These are phyloP conservation scores for Coenobita brevimanus DNA, from an alignment of 1,140 invertebrate species.

Conservation along the genomic window DNA sequence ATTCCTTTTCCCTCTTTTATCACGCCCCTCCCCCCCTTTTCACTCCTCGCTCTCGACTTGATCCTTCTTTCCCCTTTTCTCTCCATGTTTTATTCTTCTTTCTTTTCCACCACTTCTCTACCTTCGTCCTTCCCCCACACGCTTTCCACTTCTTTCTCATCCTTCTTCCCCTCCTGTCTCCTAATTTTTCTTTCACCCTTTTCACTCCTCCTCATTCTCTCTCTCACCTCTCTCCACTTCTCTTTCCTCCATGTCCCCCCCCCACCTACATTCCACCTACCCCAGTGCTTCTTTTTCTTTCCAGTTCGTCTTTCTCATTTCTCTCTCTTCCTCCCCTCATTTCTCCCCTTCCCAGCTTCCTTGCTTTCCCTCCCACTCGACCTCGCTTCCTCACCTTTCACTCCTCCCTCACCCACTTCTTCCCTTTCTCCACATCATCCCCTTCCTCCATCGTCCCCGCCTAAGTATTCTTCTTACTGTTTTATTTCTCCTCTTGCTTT, in stretches of 20 bases:
- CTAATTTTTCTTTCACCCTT: no score
- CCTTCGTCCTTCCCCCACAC: no score
- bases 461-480: no score
- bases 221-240: no score
- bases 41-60: not conserved
- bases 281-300: not conserved
- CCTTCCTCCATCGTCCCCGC: not conserved
- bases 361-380: not conserved
- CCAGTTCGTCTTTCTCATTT: not conserved
- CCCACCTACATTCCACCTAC: not conserved
- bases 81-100: no score
- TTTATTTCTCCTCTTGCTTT: no score
- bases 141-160: no score
- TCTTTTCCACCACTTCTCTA: no score
- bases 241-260: not conserved
- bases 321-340: not conserved
- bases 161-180: no score
- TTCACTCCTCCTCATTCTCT: no score
- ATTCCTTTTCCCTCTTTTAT: slow-evolving; percentile 1
- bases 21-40: not conserved
- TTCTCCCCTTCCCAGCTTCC: not conserved
- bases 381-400: no score
- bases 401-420: not conserved
- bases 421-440: not conserved
- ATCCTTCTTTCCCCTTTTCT: not conserved